Base-by-base conservation (phyloP, 2,797 vertebrate genomes). In the Phalloptychus januarius region DNA sequence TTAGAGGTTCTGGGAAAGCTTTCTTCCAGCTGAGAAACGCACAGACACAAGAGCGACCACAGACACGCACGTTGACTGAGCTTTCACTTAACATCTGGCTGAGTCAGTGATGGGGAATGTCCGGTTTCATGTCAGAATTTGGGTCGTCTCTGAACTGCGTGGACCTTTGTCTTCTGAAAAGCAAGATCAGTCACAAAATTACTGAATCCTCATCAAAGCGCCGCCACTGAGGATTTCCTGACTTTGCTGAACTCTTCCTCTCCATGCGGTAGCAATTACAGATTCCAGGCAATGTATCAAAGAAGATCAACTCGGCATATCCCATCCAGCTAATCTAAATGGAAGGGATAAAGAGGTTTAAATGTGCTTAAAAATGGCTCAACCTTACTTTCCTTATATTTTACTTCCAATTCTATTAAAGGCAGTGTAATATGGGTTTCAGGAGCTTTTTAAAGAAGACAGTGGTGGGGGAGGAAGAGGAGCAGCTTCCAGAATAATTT, bases 181-280 rank as follows among this genome's bases (percentile, higher is more conserved):
- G 72, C 28, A 61, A 70, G 78, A 91, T 86, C 83, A 85, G 74
- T 79, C 78, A 1, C 50, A 65, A 77, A 79, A 83, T 79, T 3
- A 61, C 72, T 61, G 79, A 71, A 5, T 76, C 83, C 40, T 81
- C 85, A 89, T 91, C 87, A 93, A 88, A 92, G 86, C 50, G 7
- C 75, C 33, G 65, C 79, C 75, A 45, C 82, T 45, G 61, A 69
- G 71, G 56, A 71, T 90, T 93, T 85, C 83, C 86, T 88, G 86
- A 87, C 54, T 75, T 77, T 80, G 63, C 84, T 15, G 82, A 76
- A 42, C 81, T 85, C 88, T 90, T 86, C 75, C 76, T 84, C 54
- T 50, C 75, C 88, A 93, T 91, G 88, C 44, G 85, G 93, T 87
- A 92, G 86, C 91, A 91, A 93, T 93, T 93, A 93, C 71, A 86